Evolutionary conservation across 2,888 invertebrate genomes (phyloP).

Genomic region (Cosmia trapezina): DNA sequence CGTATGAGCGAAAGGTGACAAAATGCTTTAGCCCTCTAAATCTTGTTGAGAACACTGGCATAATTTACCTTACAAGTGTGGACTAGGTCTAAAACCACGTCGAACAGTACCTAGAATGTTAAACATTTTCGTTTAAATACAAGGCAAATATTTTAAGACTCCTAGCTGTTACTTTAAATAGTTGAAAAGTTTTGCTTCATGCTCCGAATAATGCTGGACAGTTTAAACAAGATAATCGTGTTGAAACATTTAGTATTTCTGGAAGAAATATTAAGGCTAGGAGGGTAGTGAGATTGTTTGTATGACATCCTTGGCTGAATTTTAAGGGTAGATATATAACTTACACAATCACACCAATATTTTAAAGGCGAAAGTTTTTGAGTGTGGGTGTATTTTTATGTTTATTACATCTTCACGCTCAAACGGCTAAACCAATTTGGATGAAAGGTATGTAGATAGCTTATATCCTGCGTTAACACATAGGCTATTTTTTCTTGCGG

Average conservation of each 20-base stretch:
- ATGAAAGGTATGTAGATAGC: too few species aligned
- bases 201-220: slow-evolving; percentile 47
- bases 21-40: too few species aligned
- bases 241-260: slow-evolving; percentile 40
- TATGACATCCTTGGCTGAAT: not conserved
- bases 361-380: too few species aligned
- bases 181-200: slow-evolving; percentile 50
- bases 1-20: too few species aligned
- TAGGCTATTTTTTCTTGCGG: too few species aligned
- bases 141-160: slow-evolving; percentile 39
- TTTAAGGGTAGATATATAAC: too few species aligned
- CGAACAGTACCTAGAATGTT: slow-evolving; percentile 15
- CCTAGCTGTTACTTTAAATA: slow-evolving; percentile 44
- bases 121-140: slow-evolving; percentile 46
- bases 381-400: too few species aligned
- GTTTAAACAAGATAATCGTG: slow-evolving; percentile 49
- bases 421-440: too few species aligned
- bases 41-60: too few species aligned
- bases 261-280: slow-evolving; percentile 11
- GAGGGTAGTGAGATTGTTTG: not conserved
- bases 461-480: too few species aligned
- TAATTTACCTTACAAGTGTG: not conserved
- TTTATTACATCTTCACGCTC: too few species aligned
- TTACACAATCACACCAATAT: too few species aligned
- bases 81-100: not conserved